Percentiles rank a stretch among this genome's conserved stretches.
These are phyloP conservation scores for Capitulum mitella DNA, from an alignment of 2,888 invertebrate species.

Conservation along the genomic window DNA sequence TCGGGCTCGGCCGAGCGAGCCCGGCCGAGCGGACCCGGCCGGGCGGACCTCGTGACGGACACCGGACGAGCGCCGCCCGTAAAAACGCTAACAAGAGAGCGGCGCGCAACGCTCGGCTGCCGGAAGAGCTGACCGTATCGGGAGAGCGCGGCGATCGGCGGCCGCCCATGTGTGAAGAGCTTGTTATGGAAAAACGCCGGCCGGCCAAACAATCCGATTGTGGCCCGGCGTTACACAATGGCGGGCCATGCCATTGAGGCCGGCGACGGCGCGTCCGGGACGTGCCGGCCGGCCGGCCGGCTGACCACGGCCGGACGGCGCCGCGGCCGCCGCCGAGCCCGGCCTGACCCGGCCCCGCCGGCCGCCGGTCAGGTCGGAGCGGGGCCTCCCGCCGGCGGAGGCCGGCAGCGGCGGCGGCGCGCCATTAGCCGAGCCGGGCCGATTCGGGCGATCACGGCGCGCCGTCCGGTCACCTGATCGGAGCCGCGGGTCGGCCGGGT, in stretches of 20 bases:
- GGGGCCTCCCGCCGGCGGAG: too few species aligned
- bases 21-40: not conserved
- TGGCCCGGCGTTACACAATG: not conserved
- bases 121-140: not conserved
- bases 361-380: not conserved
- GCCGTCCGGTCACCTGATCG: not conserved
- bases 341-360: too few species aligned
- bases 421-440: not conserved
- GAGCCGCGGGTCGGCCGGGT: not conserved
- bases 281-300: not conserved
- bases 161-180: slow-evolving; percentile 13
- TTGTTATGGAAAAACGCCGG: slow-evolving; percentile 21
- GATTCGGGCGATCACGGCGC: not conserved
- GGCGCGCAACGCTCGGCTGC: not conserved
- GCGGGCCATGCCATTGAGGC: not conserved
- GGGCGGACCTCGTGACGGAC: too few species aligned
- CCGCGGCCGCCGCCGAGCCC: too few species aligned
- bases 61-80: too few species aligned
- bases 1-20: not conserved
- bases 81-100: not conserved
- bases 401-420: too few species aligned
- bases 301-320: too few species aligned
- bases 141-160: not conserved
- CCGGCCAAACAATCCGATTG: not conserved
- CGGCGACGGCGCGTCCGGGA: not conserved